A percentile compares a stretch with the other conserved stretches of the same genome.
Conservation (phyloP, 2,113 vertebrate genomes). For the Tyto alba region DNA sequence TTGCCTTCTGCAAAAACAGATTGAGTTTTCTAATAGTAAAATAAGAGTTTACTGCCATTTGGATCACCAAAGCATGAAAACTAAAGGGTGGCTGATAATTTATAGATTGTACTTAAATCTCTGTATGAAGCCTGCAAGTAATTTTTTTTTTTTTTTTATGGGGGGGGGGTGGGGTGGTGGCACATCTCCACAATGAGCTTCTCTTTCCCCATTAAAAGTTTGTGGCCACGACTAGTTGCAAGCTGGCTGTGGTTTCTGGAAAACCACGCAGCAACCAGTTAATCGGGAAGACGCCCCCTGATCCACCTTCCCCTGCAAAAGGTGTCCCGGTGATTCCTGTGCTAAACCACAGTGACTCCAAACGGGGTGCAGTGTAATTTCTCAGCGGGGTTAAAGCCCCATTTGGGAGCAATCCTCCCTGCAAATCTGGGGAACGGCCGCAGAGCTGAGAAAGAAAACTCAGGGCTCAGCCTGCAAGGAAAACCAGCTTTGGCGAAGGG, state of each 20-base stretch:
- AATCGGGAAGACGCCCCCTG: background rate
- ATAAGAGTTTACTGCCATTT: background rate
- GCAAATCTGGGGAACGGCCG: background rate
- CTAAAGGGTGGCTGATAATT: background rate
- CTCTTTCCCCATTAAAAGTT: background rate
- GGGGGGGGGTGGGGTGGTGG: fast-evolving
- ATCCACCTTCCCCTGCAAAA: background rate
- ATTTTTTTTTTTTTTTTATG: too few relatives aligned
- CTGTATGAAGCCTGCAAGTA: background rate
- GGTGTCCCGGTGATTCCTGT: background rate
- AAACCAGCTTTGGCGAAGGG: background rate
- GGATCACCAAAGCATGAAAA: background rate
- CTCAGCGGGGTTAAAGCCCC: background rate
- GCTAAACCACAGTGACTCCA: background rate
- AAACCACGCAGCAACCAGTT: background rate
- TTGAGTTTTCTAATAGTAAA: background rate
- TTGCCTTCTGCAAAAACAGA: background rate
- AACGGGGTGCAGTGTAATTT: fast-evolving
- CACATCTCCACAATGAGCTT: background rate
- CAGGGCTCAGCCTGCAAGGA: background rate
- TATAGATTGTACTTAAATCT: background rate
- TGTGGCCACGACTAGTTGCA: background rate
- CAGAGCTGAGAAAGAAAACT: background rate
- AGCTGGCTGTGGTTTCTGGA: background rate
- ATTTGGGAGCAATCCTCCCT: background rate